Evolutionary conservation across 2,888 invertebrate genomes (phyloP).

Genomic region (Chymomyza amoena): DNA sequence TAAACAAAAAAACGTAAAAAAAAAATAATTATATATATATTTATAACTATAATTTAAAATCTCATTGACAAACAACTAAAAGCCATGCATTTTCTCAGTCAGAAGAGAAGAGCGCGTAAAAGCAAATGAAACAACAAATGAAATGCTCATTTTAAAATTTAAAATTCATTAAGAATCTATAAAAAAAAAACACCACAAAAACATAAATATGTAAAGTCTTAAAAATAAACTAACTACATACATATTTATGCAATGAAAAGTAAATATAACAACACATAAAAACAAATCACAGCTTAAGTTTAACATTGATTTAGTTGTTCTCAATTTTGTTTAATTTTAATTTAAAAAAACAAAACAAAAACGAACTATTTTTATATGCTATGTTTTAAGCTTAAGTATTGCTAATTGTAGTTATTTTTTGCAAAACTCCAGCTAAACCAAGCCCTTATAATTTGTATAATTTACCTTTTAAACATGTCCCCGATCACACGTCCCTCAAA

Average conservation of each 20-base stretch:
- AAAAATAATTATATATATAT: background rate
- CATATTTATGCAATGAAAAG: background rate
- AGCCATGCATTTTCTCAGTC: slow-evolving; percentile 26
- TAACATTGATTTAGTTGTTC: slow-evolving; percentile 49
- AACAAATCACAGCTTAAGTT: slow-evolving; percentile 48
- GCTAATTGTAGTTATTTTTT: slow-evolving; percentile 60
- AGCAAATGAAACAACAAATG: slow-evolving; percentile 9
- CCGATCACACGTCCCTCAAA: background rate
- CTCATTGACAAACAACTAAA: slow-evolving; percentile 28
- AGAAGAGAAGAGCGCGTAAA: slow-evolving; percentile 20
- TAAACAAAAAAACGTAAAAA: slow-evolving; percentile 30
- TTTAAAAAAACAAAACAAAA: slow-evolving; percentile 26
- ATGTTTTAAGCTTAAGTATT: slow-evolving; percentile 66
- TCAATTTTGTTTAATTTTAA: slow-evolving; percentile 54
- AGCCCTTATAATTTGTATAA: background rate
- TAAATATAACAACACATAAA: slow-evolving; percentile 14
- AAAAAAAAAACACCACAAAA: slow-evolving; percentile 21
- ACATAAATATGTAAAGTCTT: slow-evolving; percentile 31
- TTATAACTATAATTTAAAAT: slow-evolving; percentile 46
- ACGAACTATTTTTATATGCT: slow-evolving; percentile 63
- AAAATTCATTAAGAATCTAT: slow-evolving; percentile 50
- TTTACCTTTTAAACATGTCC: slow-evolving; percentile 14
- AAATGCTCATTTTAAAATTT: slow-evolving; percentile 62
- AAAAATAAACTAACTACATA: slow-evolving; percentile 26
- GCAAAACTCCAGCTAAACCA: background rate